A percentile compares a stretch with the other conserved stretches of the same genome.
phyloP scores from a whole-genome alignment of 2,797 vertebrate genomes.

The Chromobotia macracanthus region DNA sequence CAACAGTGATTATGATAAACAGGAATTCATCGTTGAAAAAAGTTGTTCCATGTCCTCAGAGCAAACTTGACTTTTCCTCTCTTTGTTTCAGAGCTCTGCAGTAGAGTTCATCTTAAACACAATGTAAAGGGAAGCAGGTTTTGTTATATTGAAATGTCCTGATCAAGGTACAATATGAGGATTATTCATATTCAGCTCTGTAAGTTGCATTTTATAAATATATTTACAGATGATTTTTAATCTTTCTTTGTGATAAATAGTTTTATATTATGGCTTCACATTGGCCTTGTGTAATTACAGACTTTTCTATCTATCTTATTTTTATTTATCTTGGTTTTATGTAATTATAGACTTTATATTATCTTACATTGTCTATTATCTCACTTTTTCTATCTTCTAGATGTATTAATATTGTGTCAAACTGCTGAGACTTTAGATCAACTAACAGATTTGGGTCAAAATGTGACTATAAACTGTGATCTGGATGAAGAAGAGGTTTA shows the following conservation, averaged over 20 bases:
- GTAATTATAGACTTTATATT: neutral
- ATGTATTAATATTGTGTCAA: neutral
- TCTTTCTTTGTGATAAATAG: no score
- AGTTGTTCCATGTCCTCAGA: neutral
- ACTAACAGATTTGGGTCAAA: slow-evolving; percentile 37
- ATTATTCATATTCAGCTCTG: neutral
- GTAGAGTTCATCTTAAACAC: neutral
- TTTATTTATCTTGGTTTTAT: no score
- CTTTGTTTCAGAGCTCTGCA: neutral
- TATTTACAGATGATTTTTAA: no score
- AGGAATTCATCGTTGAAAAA: neutral
- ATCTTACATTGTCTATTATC: neutral
- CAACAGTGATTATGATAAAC: no score
- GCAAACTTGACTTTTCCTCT: neutral
- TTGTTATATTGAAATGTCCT: neutral
- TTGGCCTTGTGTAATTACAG: no score
- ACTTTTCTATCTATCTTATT: no score
- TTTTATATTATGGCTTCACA: no score
- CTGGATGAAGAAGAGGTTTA: neutral
- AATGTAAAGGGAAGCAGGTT: neutral
- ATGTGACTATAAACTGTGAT: slow-evolving; percentile 44
- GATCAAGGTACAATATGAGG: neutral
- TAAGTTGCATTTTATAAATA: neutral
- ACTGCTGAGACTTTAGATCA: slow-evolving; percentile 14
- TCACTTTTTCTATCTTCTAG: neutral